Percentiles rank a stretch among this genome's conserved stretches.
phyloP scores from a whole-genome alignment of 2,888 invertebrate genomes.

The Dolichopus griseipennis region DNA sequence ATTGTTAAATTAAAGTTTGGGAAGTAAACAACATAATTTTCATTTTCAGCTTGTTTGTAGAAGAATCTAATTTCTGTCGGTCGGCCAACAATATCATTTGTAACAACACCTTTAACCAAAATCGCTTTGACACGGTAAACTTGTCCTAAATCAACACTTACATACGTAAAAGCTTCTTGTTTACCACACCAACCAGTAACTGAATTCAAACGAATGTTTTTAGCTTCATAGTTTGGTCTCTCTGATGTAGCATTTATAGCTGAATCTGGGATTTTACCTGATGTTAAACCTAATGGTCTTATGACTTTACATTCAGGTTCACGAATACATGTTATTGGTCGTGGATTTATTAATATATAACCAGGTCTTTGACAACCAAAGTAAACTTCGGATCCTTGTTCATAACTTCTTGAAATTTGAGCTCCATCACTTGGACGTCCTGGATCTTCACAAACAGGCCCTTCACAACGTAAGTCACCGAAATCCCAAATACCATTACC shows the following conservation, averaged over 20 bases:
- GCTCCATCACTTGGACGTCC: conserved; percentile 87
- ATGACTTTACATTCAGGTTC: conserved; percentile 93
- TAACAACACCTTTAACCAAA: conserved; percentile 87
- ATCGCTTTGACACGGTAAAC: conserved; percentile 89
- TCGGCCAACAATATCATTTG: conserved; percentile 88
- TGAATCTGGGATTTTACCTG: conserved; percentile 86
- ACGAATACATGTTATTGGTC: conserved; percentile 81
- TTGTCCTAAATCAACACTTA: conserved; percentile 88
- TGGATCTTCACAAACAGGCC: conserved; percentile 93
- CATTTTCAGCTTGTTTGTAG: conserved; percentile 88
- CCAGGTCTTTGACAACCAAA: conserved; percentile 88
- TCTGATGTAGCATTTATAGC: conserved; percentile 94
- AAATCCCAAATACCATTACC: conserved; percentile 95
- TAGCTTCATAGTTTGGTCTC: conserved; percentile 84
- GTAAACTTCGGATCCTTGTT: conserved; percentile 81
- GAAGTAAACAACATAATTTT: conserved; percentile 94
- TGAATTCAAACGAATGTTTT: conserved; percentile 79
- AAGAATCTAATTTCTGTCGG: conserved; percentile 95
- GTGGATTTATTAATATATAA: conserved; percentile 82
- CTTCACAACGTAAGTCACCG: conserved; percentile 86
- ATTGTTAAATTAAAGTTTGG: conserved; percentile 92
- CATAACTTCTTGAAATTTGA: conserved; percentile 75
- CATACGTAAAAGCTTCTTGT: conserved; percentile 91
- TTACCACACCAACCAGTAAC: conserved; percentile 97
- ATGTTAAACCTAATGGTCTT: conserved; percentile 80